These are phyloP conservation scores for Drosophila paulistorum DNA, from an alignment of 1,140 invertebrate genomes.

Conservation along the genomic window DNA sequence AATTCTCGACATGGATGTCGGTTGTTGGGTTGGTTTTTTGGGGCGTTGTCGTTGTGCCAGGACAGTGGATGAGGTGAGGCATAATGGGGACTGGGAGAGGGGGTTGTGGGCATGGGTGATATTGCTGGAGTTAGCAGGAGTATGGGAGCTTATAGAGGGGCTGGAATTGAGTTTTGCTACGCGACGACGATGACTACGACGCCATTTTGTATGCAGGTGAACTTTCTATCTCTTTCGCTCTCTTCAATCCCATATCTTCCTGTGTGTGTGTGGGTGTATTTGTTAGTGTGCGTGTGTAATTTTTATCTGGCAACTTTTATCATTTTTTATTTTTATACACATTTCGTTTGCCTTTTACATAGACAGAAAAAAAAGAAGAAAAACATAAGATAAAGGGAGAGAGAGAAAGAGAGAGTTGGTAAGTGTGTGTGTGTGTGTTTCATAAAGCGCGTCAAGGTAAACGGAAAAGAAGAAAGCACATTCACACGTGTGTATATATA, in stretches of 20 bases:
- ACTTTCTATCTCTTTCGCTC: conserved; percentile 26
- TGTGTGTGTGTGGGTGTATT: conserved; percentile 19
- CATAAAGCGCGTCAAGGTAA: conserved; percentile 66
- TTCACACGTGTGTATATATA: conserved; percentile 8
- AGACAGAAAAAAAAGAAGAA: conserved; percentile 13
- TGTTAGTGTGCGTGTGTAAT: conserved; percentile 63
- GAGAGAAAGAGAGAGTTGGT: not conserved
- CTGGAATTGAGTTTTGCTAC: conserved; percentile 59
- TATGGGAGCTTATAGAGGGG: conserved; percentile 11
- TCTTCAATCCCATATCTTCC: not conserved
- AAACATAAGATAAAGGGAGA: conserved; percentile 2
- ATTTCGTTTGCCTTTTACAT: conserved; percentile 61
- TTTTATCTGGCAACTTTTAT: conserved; percentile 81
- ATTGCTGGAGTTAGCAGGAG: conserved; percentile 1
- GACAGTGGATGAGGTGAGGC: conserved; percentile 5
- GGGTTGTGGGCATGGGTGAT: conserved; percentile 8
- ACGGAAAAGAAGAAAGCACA: conserved; percentile 7
- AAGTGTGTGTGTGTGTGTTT: conserved; percentile 8
- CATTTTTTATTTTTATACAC: conserved; percentile 78
- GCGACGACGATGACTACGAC: conserved; percentile 25
- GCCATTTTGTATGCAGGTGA: conserved; percentile 78
- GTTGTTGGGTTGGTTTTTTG: conserved; percentile 18
- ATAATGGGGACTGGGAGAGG: not conserved
- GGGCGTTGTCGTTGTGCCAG: conserved; percentile 32
- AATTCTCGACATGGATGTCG: conserved; percentile 65